Conservation (phyloP, 2,797 vertebrate genomes). For the Hapalemur alaotrensis region DNA sequence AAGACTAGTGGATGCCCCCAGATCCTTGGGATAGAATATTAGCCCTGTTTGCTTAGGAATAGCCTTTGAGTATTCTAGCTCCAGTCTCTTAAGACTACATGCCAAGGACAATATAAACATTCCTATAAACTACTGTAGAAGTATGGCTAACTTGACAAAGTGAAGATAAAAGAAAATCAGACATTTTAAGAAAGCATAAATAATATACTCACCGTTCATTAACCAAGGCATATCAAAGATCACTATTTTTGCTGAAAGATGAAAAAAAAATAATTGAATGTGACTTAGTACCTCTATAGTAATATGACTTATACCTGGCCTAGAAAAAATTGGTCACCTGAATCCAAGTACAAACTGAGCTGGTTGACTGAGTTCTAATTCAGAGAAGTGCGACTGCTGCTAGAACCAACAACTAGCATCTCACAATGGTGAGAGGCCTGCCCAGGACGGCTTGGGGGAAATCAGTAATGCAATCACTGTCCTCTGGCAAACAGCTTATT, state of each 20-base stretch:
- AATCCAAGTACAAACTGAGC: not conserved
- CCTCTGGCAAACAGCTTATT: not conserved
- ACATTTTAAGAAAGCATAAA: slow-evolving; percentile 18
- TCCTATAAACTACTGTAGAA: not conserved
- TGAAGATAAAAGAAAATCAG: not conserved
- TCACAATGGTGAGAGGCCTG: not conserved
- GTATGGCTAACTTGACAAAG: not conserved
- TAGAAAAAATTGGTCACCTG: not conserved
- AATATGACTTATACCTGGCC: not conserved
- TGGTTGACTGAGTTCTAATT: not conserved
- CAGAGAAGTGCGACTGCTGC: not conserved
- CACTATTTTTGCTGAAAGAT: slow-evolving; percentile 95
- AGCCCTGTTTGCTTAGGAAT: not conserved
- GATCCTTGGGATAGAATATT: not conserved
- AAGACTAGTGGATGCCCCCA: not conserved
- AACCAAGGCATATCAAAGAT: slow-evolving; percentile 99
- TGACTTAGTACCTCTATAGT: not conserved
- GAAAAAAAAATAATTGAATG: slow-evolving; percentile 61
- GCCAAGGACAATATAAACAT: not conserved
- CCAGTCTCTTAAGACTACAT: not conserved
- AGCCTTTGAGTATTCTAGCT: not conserved
- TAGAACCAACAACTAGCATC: not conserved
- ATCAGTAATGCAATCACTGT: not conserved
- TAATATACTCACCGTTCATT: slow-evolving; percentile 93
- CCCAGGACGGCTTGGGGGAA: not conserved